Evolutionary conservation across 1,140 invertebrate species (phyloP), one percentile per base, ranked within the genome.

Genomic region (Diachasma alloeum): DNA sequence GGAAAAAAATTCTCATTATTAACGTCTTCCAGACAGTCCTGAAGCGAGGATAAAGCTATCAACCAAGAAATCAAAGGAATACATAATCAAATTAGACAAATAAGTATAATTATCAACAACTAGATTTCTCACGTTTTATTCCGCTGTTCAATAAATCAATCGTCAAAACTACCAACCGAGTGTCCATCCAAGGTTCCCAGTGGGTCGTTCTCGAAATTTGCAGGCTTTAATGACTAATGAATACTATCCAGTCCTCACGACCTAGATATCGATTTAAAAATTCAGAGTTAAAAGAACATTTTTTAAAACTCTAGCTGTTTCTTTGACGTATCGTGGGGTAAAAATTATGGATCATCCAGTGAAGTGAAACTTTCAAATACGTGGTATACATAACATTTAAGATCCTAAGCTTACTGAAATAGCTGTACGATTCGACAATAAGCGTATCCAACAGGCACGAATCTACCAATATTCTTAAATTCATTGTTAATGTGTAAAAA

Each of bases 31-130:
- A 31, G 31, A 31, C 19, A 63, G 22, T 63, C 48, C 31, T 31
- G 6, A 31, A 26, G 24, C 59, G 66, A 6, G 19, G 22, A 71
- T 11, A 71, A 44, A 48, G 24, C 39, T 46, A 71, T 71, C 77
- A 87, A 85, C 87, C 86, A 87, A 88, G 84, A 87, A 86, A 83
- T 87, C 86, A 86, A 75, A 75, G 48, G 82, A 86, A 86, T 86
- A 87, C 86, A 87, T 87, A 86, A 88, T 87, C 87, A 87, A 72
- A 77, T 76, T 78, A 82, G 74, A 48, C 59, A 72, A 71, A 11
- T 66, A 48, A 71, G 42, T 22, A 13, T 11, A 48, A 71, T 44
- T 44, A 26, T 71, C 39, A 71, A 46, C 15, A 22, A 31, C 22
- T 48, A 46, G 42, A 71, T 8, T 69, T 37, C 10, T 71, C 26